Percentiles rank a stretch among this genome's conserved stretches.
Evolutionary conservation across 1,140 invertebrate genomes (phyloP).

Genomic region (Aphis craccivora): DNA sequence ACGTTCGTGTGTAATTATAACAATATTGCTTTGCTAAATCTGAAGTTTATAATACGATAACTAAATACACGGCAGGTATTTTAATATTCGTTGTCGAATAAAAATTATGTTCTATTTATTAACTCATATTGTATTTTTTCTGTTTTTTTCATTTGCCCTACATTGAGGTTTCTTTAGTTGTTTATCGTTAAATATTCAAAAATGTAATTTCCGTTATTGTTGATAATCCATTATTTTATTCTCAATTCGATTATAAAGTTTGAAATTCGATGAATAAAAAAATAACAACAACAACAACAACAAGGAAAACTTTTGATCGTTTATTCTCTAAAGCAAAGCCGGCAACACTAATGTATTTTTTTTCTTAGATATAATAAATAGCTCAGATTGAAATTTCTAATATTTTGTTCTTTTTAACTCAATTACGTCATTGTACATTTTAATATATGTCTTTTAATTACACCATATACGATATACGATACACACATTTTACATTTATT

Average conservation of each 20-base stretch:
- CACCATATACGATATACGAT: not conserved
- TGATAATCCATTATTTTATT: constrained; percentile 44
- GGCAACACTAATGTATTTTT: constrained; percentile 6
- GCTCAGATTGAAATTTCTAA: not conserved
- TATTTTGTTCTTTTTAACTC: not conserved
- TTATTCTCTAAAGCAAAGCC: constrained; percentile 11
- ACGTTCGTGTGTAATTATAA: not conserved
- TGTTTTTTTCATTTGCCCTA: not conserved
- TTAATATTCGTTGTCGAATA: not conserved
- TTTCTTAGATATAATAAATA: constrained; percentile 8
- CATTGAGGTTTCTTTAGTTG: not conserved
- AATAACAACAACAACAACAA: not conserved
- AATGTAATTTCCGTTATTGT: constrained; percentile 40
- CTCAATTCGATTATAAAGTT: constrained; percentile 43
- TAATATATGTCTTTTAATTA: not conserved
- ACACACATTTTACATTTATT: not conserved
- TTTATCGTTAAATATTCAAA: constrained; percentile 32
- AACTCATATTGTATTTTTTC: not conserved
- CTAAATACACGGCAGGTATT: not conserved
- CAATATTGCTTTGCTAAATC: not conserved
- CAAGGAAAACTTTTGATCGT: not conserved
- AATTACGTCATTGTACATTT: not conserved
- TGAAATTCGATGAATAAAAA: constrained; percentile 4
- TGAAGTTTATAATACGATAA: not conserved
- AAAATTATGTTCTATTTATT: not conserved